Percentiles rank a stretch among this genome's conserved stretches.
Conservation (phyloP, 2,888 invertebrate species). For the Crematogaster levior region DNA sequence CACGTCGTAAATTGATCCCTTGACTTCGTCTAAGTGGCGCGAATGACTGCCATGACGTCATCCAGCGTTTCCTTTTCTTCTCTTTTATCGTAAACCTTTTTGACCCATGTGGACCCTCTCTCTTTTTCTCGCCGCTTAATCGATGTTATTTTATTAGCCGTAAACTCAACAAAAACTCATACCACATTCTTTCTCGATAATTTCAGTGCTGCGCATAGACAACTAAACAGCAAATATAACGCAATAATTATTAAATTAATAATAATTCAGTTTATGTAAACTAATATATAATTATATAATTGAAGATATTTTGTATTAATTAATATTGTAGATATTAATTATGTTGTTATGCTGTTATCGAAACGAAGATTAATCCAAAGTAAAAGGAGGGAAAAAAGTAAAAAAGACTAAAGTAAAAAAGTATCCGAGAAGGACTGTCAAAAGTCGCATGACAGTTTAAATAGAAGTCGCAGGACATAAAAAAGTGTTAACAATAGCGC, state of each 20-base stretch:
- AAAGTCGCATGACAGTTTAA: background rate
- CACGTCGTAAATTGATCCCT: constrained; percentile 80
- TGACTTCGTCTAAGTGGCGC: constrained; percentile 77
- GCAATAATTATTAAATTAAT: background rate
- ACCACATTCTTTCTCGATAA: background rate
- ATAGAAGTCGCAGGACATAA: background rate
- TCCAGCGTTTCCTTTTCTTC: constrained; percentile 56
- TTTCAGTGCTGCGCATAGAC: background rate
- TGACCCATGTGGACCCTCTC: constrained; percentile 23
- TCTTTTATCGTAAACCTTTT: constrained; percentile 46
- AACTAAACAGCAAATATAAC: background rate
- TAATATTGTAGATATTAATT: constrained; percentile 10
- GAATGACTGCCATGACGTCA: constrained; percentile 79
- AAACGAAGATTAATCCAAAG: background rate
- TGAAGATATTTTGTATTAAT: background rate
- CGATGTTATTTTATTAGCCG: constrained; percentile 33
- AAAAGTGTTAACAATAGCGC: background rate
- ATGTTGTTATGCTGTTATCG: background rate
- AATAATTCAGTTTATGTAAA: background rate
- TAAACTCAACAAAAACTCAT: constrained; percentile 27
- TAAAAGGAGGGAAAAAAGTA: background rate
- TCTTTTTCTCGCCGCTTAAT: constrained; percentile 24
- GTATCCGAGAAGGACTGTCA: background rate
- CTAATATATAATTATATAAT: background rate
- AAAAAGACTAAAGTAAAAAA: too few relatives aligned